A percentile compares a stretch with the other conserved stretches of the same genome.
These are phyloP conservation scores for Patella pellucida DNA, from an alignment of 2,888 invertebrate genomes.

Conservation along the genomic window DNA sequence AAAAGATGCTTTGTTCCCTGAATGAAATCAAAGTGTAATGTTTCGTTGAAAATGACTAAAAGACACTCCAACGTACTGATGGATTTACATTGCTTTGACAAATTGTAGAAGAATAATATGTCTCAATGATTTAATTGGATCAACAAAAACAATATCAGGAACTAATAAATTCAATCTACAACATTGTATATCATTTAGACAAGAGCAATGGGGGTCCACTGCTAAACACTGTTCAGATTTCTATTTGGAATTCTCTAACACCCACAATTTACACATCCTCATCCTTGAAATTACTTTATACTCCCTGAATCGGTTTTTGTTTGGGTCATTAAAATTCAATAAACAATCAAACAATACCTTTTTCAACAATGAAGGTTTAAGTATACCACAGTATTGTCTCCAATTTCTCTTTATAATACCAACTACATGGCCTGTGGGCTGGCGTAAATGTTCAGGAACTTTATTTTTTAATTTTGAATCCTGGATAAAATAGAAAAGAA, in stretches of 20 bases:
- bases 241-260: too few species aligned
- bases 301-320: too few species aligned
- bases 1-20: conserved; percentile 76
- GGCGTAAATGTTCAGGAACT: conserved; percentile 57
- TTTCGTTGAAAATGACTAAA: not conserved
- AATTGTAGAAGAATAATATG: too few species aligned
- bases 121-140: too few species aligned
- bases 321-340: not conserved
- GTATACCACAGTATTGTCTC: conserved; percentile 97
- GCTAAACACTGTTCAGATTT: too few species aligned
- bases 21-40: not conserved
- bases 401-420: conserved; percentile 96
- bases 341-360: conserved; percentile 54
- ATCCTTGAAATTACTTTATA: not conserved
- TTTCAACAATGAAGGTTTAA: conserved; percentile 82
- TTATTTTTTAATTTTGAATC: conserved; percentile 50
- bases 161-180: too few species aligned
- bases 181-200: too few species aligned
- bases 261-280: not conserved
- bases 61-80: not conserved
- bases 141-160: too few species aligned
- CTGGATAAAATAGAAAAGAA: conserved; percentile 34
- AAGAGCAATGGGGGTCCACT: too few species aligned
- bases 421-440: conserved; percentile 85
- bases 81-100: too few species aligned